Percentiles rank a stretch among this genome's conserved stretches.
These are phyloP conservation scores for Uropsilus gracilis DNA, from an alignment of 2,113 vertebrate genomes.

Conservation along the genomic window DNA sequence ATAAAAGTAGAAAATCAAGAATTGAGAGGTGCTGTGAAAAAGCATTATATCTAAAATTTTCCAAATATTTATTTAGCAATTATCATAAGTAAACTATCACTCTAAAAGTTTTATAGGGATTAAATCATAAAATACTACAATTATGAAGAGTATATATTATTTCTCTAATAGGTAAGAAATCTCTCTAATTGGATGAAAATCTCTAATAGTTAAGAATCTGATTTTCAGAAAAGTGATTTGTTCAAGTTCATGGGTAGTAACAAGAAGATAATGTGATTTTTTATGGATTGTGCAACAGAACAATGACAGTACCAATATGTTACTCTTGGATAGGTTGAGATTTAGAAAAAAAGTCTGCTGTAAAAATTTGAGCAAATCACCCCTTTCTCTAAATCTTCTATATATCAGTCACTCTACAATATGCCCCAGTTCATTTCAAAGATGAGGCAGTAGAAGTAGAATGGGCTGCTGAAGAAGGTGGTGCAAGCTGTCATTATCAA, in stretches of 20 bases:
- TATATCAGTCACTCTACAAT: not conserved
- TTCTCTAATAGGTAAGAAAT: not conserved
- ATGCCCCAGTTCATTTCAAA: not conserved
- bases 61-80: not conserved
- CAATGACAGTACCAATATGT: not conserved
- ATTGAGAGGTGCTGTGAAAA: not conserved
- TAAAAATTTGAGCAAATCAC: not conserved
- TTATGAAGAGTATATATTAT: not conserved
- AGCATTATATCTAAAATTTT: not conserved
- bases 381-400: not conserved
- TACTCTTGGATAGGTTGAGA: not conserved
- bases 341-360: not conserved
- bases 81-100: not conserved
- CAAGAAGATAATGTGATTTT: not conserved
- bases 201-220: not conserved
- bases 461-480: not conserved
- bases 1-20: not conserved
- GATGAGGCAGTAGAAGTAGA: not conserved
- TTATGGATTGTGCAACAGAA: not conserved
- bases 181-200: not conserved
- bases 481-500: not conserved
- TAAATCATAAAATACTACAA: not conserved
- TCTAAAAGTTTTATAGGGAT: not conserved
- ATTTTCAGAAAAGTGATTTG: not conserved
- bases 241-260: not conserved